Evolutionary conservation across 2,797 vertebrate species (phyloP).

Genomic region (Falco columbarius): DNA sequence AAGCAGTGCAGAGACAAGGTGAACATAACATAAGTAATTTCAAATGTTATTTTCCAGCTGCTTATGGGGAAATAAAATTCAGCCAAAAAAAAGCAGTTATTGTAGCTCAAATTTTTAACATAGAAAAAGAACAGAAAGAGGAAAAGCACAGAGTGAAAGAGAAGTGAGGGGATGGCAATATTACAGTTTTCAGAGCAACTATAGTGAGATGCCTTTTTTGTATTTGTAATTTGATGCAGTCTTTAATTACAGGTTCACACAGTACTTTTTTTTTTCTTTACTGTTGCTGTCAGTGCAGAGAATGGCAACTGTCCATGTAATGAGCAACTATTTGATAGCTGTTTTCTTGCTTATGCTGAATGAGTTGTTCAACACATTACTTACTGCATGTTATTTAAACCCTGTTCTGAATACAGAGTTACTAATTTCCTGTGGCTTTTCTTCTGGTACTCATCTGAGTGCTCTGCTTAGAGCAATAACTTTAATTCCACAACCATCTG

Average conservation of each 20-base stretch:
- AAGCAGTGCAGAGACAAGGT: not conserved
- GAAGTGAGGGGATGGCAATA: not conserved
- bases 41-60: conserved; percentile 1
- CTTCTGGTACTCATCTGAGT: conserved; percentile 8
- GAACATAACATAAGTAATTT: not conserved
- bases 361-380: not conserved
- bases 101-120: not conserved
- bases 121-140: not conserved
- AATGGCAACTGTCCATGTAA: not conserved
- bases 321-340: conserved; percentile 13
- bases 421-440: conserved; percentile 36
- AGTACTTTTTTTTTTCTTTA: not conserved
- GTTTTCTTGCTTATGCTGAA: not conserved
- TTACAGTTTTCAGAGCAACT: not conserved
- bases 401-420: not conserved
- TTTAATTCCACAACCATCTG: conserved; percentile 49
- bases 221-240: not conserved
- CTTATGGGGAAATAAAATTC: not conserved
- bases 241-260: not conserved
- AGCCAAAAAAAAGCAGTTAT: not conserved
- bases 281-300: not conserved
- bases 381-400: conserved; percentile 1
- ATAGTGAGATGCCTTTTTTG: not conserved
- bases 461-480: conserved; percentile 41
- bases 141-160: not conserved